A percentile compares a stretch with the other conserved stretches of the same genome.
Evolutionary conservation across 2,797 vertebrate genomes (phyloP).

Genomic region (Austrolebias charrua): DNA sequence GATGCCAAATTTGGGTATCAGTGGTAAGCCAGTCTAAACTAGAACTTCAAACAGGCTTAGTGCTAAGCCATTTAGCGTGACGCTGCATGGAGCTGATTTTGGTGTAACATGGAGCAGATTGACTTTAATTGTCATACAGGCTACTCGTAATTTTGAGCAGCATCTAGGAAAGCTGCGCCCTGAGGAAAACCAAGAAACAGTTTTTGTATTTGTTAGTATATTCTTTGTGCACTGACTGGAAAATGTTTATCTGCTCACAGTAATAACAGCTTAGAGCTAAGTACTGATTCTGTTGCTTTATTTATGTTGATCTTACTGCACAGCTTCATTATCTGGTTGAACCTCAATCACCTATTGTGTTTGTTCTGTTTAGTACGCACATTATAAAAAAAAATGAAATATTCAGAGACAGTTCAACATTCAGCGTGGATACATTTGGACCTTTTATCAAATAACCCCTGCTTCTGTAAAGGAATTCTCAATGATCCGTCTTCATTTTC

Average conservation of each 20-base stretch:
- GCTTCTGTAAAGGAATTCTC: constrained; percentile 1
- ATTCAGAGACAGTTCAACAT: constrained; percentile 24
- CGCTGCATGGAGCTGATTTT: constrained; percentile 68
- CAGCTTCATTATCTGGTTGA: constrained; percentile 21
- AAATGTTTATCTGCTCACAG: constrained; percentile 42
- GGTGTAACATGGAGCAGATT: constrained; percentile 64
- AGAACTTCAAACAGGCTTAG: constrained; percentile 70
- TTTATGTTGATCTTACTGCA: constrained; percentile 31
- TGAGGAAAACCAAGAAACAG: constrained; percentile 63
- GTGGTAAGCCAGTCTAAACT: constrained; percentile 56
- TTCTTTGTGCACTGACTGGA: constrained; percentile 32
- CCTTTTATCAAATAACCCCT: constrained; percentile 4
- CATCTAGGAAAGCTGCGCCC: constrained; percentile 53
- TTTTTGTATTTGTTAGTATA: constrained; percentile 54
- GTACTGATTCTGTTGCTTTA: constrained; percentile 6
- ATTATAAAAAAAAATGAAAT: constrained; percentile 29
- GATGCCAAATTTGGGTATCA: constrained; percentile 63
- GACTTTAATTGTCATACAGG: constrained; percentile 52
- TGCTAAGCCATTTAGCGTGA: constrained; percentile 72
- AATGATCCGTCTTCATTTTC: not conserved
- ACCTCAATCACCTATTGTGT: constrained; percentile 34
- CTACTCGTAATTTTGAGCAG: constrained; percentile 64
- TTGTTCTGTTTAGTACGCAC: constrained; percentile 16
- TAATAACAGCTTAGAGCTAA: constrained; percentile 36
- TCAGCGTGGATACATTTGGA: constrained; percentile 14